Conservation (phyloP, 2,113 vertebrate species). For the Ciconia boyciana region DNA sequence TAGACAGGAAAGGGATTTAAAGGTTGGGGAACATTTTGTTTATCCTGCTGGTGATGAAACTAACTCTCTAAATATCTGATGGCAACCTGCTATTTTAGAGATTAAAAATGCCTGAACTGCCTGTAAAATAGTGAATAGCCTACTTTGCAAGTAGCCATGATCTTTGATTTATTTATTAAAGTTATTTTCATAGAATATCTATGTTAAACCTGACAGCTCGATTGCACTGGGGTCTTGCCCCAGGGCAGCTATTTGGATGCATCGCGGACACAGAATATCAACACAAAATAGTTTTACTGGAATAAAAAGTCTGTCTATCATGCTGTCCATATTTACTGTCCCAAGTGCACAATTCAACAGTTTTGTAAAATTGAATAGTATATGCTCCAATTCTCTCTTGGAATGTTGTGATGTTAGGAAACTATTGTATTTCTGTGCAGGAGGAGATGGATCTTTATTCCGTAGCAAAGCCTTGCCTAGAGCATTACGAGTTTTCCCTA, state of each 20-base stretch:
- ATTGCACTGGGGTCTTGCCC: slow-evolving; percentile 15
- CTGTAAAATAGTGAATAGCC: neutral
- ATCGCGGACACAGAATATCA: neutral
- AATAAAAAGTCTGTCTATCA: slow-evolving; percentile 44
- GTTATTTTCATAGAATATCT: neutral
- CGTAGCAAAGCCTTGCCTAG: slow-evolving; percentile 4
- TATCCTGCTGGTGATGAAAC: neutral
- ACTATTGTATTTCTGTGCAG: slow-evolving; percentile 30
- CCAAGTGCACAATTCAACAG: slow-evolving; percentile 55
- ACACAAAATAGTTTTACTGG: slow-evolving; percentile 25
- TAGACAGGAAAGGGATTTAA: neutral
- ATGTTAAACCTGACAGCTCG: slow-evolving; percentile 44
- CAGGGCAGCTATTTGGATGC: slow-evolving; percentile 7
- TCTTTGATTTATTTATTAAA: slow-evolving; percentile 46
- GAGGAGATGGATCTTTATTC: slow-evolving; percentile 47
- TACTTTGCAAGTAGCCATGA: neutral
- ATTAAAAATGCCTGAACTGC: neutral
- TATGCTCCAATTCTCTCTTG: slow-evolving; percentile 54
- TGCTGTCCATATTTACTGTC: slow-evolving; percentile 47
- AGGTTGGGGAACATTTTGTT: neutral
- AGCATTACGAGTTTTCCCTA: neutral
- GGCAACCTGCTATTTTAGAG: neutral
- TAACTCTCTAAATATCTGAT: neutral
- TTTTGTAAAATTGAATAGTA: slow-evolving; percentile 61
- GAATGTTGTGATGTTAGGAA: slow-evolving; percentile 36